phyloP scores from a whole-genome alignment of 30 jellyfish, hydroid and myxozoan species.

The Aurelia sp. region DNA sequence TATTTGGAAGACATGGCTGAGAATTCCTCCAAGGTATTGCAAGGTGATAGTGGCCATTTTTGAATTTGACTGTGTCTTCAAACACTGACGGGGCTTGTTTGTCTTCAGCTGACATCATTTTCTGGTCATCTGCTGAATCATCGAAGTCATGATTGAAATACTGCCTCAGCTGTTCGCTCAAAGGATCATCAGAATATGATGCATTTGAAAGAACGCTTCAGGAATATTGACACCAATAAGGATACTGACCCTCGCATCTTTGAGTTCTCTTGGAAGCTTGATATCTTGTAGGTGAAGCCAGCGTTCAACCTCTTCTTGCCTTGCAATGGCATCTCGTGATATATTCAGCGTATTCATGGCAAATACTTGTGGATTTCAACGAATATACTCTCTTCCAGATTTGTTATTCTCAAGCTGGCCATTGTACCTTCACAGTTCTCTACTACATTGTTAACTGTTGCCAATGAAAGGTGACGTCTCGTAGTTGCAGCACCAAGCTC shows the following conservation, averaged over 20 bases:
- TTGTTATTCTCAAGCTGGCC: constrained; percentile 14
- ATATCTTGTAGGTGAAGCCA: constrained; percentile 22
- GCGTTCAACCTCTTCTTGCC: constrained; percentile 2
- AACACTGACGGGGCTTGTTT: constrained; percentile 2
- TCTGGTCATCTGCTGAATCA: constrained; percentile 1
- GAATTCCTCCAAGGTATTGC: constrained; percentile 56
- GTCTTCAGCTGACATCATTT: constrained; percentile 45
- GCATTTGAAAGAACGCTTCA: constrained; percentile 22
- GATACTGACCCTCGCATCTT: constrained; percentile 10
- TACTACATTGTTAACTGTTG: constrained; percentile 11
- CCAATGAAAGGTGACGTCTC: constrained; percentile 10
- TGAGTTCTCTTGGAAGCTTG: background rate
- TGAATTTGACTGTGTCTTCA: constrained; percentile 31
- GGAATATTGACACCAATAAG: constrained; percentile 53
- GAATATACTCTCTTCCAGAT: constrained; percentile 3
- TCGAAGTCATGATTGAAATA: constrained; percentile 48
- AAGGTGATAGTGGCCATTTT: constrained; percentile 54
- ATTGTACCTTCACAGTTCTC: background rate
- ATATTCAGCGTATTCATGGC: background rate
- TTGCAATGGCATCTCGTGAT: constrained; percentile 13
- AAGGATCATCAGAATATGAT: background rate
- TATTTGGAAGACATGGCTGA: constrained; percentile 44
- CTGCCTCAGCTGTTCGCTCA: constrained; percentile 26
- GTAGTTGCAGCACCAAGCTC: constrained; percentile 8
- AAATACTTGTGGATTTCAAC: constrained; percentile 3